Conservation (phyloP, 2,113 vertebrate species). For the Pterocles orientalis region DNA sequence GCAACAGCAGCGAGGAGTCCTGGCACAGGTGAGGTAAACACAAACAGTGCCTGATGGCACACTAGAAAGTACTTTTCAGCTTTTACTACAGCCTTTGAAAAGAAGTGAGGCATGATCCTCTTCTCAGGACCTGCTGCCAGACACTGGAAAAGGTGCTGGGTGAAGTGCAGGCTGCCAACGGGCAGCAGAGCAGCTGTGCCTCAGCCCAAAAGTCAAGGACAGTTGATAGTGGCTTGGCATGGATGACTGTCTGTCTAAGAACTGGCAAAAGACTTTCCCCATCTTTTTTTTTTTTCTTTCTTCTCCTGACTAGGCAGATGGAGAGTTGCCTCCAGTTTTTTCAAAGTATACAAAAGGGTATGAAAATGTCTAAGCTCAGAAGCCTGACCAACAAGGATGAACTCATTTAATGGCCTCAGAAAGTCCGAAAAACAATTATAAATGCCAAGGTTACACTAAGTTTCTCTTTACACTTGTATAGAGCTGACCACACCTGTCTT, state of each 20-base stretch:
- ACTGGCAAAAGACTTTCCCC: neutral
- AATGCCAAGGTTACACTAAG: neutral
- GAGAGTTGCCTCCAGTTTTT: neutral
- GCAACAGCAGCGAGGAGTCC: neutral
- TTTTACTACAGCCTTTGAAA: neutral
- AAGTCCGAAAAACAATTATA: neutral
- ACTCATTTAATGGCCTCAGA: neutral
- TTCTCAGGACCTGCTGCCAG: neutral
- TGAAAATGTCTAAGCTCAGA: neutral
- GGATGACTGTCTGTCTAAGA: neutral
- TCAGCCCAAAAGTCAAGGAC: neutral
- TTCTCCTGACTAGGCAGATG: neutral
- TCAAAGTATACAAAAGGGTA: neutral
- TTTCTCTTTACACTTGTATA: neutral
- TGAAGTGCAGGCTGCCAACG: neutral
- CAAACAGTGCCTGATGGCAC: neutral
- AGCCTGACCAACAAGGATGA: neutral
- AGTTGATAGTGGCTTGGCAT: neutral
- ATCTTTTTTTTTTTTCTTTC: neutral
- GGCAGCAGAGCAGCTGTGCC: neutral
- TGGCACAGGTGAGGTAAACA: neutral
- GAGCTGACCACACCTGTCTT: neutral
- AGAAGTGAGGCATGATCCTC: neutral
- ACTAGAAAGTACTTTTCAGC: neutral
- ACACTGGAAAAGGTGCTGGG: neutral